Conservation (phyloP, 1,140 invertebrate species). For the Medauroidea extradentata region DNA sequence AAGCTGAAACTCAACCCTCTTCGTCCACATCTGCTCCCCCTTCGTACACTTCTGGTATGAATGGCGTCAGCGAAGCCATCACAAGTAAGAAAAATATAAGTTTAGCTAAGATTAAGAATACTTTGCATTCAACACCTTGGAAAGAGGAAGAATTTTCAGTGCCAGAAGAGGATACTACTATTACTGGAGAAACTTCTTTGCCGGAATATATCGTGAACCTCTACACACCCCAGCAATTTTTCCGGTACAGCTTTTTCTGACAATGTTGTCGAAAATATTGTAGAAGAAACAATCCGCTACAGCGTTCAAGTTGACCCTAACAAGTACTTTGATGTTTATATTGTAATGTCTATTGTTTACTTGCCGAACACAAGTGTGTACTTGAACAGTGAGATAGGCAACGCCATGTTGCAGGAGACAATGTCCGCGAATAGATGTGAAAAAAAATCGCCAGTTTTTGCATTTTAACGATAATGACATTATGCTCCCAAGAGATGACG, state of each 20-base stretch:
- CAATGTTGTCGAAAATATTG: background rate
- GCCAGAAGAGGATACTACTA: background rate
- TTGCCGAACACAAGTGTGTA: slow-evolving; percentile 1
- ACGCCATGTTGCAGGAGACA: slow-evolving; percentile 13
- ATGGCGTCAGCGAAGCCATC: too few relatives aligned
- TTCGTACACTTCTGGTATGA: too few relatives aligned
- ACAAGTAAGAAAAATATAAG: too few relatives aligned
- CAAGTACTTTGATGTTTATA: background rate
- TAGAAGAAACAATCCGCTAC: background rate
- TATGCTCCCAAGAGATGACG: slow-evolving; percentile 21
- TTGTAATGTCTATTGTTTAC: background rate
- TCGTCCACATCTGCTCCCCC: too few relatives aligned
- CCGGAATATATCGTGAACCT: background rate
- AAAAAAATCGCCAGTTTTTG: slow-evolving; percentile 29
- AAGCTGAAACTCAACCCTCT: too few relatives aligned
- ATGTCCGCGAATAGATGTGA: slow-evolving; percentile 37
- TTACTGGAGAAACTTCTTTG: background rate
- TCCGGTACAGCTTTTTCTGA: background rate
- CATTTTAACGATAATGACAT: slow-evolving; percentile 35
- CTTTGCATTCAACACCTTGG: background rate
- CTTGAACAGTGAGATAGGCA: slow-evolving; percentile 8
- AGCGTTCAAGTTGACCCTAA: background rate
- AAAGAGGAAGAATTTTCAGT: background rate
- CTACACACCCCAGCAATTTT: slow-evolving; percentile 2
- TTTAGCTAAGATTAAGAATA: too few relatives aligned